Percentiles rank a stretch among this genome's conserved stretches.
Evolutionary conservation across 1,140 invertebrate species (phyloP).

Genomic region (Augochlora pura): DNA sequence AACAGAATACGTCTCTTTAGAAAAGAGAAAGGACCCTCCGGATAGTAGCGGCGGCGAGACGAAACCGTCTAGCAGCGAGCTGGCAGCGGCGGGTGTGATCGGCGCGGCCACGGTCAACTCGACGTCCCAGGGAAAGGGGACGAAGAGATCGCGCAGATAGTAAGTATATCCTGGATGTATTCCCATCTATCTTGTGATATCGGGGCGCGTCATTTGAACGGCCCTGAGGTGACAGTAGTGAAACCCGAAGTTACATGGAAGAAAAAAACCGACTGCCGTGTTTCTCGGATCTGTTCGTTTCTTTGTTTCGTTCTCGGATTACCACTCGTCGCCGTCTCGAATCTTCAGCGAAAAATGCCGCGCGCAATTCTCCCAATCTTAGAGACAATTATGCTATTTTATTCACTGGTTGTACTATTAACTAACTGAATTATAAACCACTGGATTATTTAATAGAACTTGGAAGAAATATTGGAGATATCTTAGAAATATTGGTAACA

Average conservation of each 20-base stretch:
- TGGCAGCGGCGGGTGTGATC: slow-evolving; percentile 77
- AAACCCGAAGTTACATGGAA: not conserved
- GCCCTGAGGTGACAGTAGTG: slow-evolving; percentile 33
- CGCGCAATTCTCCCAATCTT: no score
- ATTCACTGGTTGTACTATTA: no score
- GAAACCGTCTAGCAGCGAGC: slow-evolving; percentile 86
- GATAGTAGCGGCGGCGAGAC: slow-evolving; percentile 85
- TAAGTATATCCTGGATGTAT: slow-evolving; percentile 80
- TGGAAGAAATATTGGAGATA: no score
- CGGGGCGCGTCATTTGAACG: not conserved
- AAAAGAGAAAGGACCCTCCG: slow-evolving; percentile 93
- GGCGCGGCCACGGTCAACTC: slow-evolving; percentile 81
- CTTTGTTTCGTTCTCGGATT: no score
- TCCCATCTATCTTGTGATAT: not conserved
- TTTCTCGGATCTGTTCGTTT: no score
- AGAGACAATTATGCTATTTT: no score
- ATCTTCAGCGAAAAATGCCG: no score
- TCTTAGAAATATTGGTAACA: no score
- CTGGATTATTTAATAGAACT: no score
- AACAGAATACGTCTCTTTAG: slow-evolving; percentile 82
- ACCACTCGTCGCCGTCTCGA: not conserved
- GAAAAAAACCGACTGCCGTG: no score
- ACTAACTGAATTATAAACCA: no score
- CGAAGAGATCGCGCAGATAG: slow-evolving; percentile 89
- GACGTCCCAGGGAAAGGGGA: slow-evolving; percentile 82